Evolutionary conservation across 2,113 vertebrate species (phyloP), one percentile per base, ranked within the genome.

Genomic region (Cranoglanis bouderius): DNA sequence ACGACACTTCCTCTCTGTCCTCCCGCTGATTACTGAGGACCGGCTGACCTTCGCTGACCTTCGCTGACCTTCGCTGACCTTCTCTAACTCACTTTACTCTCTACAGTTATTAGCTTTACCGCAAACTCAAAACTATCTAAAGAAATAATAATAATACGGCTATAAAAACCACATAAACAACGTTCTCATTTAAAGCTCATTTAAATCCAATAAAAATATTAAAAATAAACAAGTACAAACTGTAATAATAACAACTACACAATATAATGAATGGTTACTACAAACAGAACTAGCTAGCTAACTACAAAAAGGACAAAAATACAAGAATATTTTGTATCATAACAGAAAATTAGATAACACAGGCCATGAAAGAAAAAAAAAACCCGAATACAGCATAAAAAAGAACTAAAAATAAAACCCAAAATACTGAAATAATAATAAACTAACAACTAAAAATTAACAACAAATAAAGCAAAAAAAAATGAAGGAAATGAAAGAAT

Each of bases 21-120:
- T 43, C 21, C 26, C n/a, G 43, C 61, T 82, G 43, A 88, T 85
- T 85, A 87, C 65, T 86, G 16, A 82, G 6, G 67, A 88, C 43
- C 40, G 46, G 84, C 77, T 89, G 13, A 65, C 14, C 12, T 18
- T 18, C 35, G 13, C 21, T 29, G 26, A 61, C 2, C 7, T n/a
- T 29, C 10, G 78, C 82, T 89, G 10, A 63, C 19, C 16, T 72
- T 18, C 24, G 83, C 82, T 89, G 10, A 63, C 19, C 10, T 72
- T 18, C 35, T 1, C 59, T 65, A 65, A 65, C 0, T 63, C 61
- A 63, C 61, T 12, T 63, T 63, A 63, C 26, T 29, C 61, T n/a
- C 0, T 9, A n/a, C 4, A 3, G n/a, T 63, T 29, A 61, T 26
- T 26, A 24, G 10, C 59, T 61, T 29, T 61, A 59, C 10, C 32